Percentiles rank a stretch among this genome's conserved stretches.
Conservation (phyloP, 2,113 vertebrate genomes). For the Chaenogobius annularis region DNA sequence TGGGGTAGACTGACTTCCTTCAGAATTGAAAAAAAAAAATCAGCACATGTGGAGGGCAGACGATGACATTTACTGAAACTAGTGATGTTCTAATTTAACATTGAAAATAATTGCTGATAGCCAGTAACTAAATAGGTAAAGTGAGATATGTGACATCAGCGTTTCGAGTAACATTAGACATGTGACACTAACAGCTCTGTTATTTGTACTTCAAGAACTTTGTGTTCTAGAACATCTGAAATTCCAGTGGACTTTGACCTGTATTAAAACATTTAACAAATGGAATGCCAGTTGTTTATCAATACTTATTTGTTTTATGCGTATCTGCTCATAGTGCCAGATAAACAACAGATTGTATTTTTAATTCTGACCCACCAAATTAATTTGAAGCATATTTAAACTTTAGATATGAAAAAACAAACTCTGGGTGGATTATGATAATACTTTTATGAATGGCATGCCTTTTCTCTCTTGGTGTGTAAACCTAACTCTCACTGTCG, state of each 20-base stretch:
- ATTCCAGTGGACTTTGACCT: background rate
- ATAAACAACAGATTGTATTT: background rate
- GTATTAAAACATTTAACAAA: background rate
- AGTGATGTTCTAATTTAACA: slow-evolving; percentile 3
- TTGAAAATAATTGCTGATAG: background rate
- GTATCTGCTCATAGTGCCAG: background rate
- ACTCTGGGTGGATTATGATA: background rate
- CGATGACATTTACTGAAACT: slow-evolving; percentile 74
- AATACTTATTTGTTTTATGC: too few relatives aligned
- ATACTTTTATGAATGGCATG: slow-evolving; percentile 17
- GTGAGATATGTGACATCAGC: slow-evolving; percentile 8
- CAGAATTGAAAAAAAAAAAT: too few relatives aligned
- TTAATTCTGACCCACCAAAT: too few relatives aligned
- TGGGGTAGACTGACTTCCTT: slow-evolving; percentile 75
- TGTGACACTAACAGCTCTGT: slow-evolving; percentile 9
- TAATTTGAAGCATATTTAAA: background rate
- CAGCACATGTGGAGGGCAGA: slow-evolving; percentile 89
- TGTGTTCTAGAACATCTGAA: background rate
- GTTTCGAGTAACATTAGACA: slow-evolving; percentile 10
- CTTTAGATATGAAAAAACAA: too few relatives aligned
- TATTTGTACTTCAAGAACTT: slow-evolving; percentile 5
- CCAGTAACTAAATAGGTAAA: slow-evolving; percentile 7
- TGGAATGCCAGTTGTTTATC: background rate
- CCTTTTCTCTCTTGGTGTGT: slow-evolving; percentile 22
- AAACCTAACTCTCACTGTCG: slow-evolving; percentile 43